Evolutionary conservation across 2,797 vertebrate genomes (phyloP).

Genomic region (Hoplostethus atlanticus): DNA sequence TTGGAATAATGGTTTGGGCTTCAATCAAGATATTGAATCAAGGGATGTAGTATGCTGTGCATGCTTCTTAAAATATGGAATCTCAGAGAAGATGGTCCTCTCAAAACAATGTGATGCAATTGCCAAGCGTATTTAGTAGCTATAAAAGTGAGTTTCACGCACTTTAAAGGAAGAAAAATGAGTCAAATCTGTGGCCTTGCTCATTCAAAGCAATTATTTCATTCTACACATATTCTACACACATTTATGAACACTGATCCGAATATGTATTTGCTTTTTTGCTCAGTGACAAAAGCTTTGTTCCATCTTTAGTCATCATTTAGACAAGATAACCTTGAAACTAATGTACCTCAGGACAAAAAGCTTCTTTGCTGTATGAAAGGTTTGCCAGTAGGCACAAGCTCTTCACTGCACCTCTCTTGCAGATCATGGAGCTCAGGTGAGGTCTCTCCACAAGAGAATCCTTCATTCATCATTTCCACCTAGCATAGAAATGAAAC

Average conservation of each 20-base stretch:
- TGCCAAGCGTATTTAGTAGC: slow-evolving; percentile 8
- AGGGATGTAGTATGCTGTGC: background rate
- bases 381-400: slow-evolving; percentile 16
- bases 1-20: slow-evolving; percentile 10
- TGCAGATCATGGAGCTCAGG: slow-evolving; percentile 49
- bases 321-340: no score
- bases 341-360: no score
- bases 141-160: slow-evolving; percentile 10
- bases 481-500: slow-evolving; percentile 56
- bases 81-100: slow-evolving; percentile 13
- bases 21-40: slow-evolving; percentile 28
- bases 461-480: slow-evolving; percentile 57
- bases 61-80: slow-evolving; percentile 30
- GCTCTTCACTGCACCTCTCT: slow-evolving; percentile 14
- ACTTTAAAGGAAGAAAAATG: background rate
- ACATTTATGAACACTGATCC: slow-evolving; percentile 1
- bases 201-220: slow-evolving; percentile 1
- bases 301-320: no score
- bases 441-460: slow-evolving; percentile 44
- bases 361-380: slow-evolving; percentile 11
- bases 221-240: background rate
- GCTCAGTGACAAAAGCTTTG: background rate
- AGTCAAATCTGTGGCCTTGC: background rate
- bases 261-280: background rate
- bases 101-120: slow-evolving; percentile 31